A percentile compares a stretch with the other conserved stretches of the same genome.
Evolutionary conservation across 2,113 vertebrate genomes (phyloP).

Genomic region (Varanus komodoensis): DNA sequence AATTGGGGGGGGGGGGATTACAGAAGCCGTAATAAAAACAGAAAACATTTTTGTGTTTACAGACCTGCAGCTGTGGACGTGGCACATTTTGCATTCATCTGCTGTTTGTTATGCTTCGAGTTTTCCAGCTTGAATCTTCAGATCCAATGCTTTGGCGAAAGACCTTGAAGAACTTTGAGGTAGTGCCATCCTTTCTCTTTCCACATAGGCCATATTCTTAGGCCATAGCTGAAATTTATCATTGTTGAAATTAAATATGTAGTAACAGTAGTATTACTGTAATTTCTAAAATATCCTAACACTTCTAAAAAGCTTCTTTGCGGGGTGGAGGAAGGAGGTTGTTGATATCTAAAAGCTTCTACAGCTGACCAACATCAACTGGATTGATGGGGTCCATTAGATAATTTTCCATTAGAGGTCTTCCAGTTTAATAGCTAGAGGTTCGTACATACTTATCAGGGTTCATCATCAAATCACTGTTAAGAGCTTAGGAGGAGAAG

Average conservation of each 20-base stretch:
- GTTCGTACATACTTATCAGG: not conserved
- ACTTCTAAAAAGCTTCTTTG: not conserved
- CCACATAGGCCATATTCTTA: not conserved
- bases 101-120: slow-evolving; percentile 90
- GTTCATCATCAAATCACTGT: not conserved
- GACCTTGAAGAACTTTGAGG: slow-evolving; percentile 92
- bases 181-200: slow-evolving; percentile 57
- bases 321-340: too few relatives aligned
- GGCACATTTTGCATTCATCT: slow-evolving; percentile 91
- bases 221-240: not conserved
- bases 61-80: slow-evolving; percentile 93
- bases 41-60: slow-evolving; percentile 27
- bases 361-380: slow-evolving; percentile 4
- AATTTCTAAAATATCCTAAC: not conserved
- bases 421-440: not conserved
- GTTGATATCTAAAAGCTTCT: not conserved
- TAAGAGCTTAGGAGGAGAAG: not conserved
- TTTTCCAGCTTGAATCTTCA: slow-evolving; percentile 88
- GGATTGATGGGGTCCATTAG: not conserved
- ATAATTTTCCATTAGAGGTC: not conserved
- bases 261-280: not conserved
- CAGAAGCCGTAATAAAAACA: not conserved
- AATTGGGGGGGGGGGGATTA: too few relatives aligned
- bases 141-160: slow-evolving; percentile 91
- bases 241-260: not conserved